Evolutionary conservation across 2,797 vertebrate species (phyloP).

Genomic region (Oceanodroma leucorhoa): DNA sequence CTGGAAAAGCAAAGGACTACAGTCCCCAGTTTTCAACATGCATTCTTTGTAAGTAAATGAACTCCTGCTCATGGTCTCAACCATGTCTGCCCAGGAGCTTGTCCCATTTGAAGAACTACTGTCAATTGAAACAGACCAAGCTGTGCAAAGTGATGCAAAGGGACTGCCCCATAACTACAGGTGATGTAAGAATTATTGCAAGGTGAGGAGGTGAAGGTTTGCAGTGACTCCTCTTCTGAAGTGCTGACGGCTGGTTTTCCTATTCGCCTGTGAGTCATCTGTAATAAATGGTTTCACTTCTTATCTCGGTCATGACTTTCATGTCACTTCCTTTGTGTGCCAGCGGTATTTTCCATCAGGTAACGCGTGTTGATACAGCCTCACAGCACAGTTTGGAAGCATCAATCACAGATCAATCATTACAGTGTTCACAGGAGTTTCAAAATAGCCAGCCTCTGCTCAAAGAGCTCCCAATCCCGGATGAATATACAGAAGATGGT

Average conservation of each 20-base stretch:
- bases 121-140: neutral
- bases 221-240: neutral
- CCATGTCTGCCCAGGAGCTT: neutral
- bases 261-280: neutral
- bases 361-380: neutral
- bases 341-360: neutral
- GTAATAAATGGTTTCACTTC: neutral
- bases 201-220: neutral
- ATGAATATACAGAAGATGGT: neutral
- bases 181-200: neutral
- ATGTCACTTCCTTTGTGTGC: neutral
- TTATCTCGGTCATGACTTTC: neutral
- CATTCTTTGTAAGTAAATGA: neutral
- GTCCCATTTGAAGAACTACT: neutral
- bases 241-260: neutral
- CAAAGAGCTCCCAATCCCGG: neutral
- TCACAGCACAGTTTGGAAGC: neutral
- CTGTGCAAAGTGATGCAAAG: neutral
- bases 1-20: neutral
- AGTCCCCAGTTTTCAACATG: neutral
- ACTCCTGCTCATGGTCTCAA: neutral
- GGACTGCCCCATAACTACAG: neutral
- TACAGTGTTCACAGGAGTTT: neutral
- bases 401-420: neutral
- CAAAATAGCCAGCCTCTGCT: neutral